phyloP scores from a whole-genome alignment of 2,888 invertebrate genomes.

The Stenotaenia linearis region DNA sequence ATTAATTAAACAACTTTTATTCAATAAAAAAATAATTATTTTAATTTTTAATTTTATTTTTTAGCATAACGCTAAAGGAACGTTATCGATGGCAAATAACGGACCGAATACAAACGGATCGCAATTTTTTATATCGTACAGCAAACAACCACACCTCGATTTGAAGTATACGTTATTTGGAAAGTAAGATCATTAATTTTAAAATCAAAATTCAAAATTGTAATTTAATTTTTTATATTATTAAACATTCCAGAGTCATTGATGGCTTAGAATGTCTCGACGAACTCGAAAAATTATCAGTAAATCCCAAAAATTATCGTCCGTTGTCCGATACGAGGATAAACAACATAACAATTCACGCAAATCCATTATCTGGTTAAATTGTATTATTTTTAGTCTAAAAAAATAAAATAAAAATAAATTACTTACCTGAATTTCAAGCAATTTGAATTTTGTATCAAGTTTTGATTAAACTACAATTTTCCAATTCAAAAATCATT shows the following conservation, averaged over 20 bases:
- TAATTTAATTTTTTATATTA: slow-evolving; percentile 27
- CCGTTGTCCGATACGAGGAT: slow-evolving; percentile 83
- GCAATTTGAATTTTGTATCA: too few relatives aligned
- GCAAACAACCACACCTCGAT: slow-evolving; percentile 89
- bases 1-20: slow-evolving; percentile 27
- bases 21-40: neutral
- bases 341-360: slow-evolving; percentile 88
- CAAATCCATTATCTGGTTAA: slow-evolving; percentile 88
- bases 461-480: neutral
- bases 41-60: slow-evolving; percentile 34
- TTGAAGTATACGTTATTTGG: slow-evolving; percentile 96
- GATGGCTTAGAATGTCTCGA: slow-evolving; percentile 95
- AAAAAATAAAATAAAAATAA: neutral
- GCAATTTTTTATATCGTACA: slow-evolving; percentile 95
- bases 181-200: slow-evolving; percentile 58
- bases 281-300: slow-evolving; percentile 88
- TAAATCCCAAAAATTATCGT: slow-evolving; percentile 86
- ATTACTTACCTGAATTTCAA: neutral
- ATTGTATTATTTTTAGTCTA: neutral
- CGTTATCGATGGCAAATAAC: slow-evolving; percentile 96
- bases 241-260: slow-evolving; percentile 68
- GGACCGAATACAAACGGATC: slow-evolving; percentile 96
- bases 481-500: neutral
- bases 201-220: neutral
- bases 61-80: slow-evolving; percentile 76